Percentiles rank a stretch among this genome's conserved stretches.
Conservation (phyloP, 37 sponge, comb jelly and placozoan species). For the Tethya wilhelma region DNA sequence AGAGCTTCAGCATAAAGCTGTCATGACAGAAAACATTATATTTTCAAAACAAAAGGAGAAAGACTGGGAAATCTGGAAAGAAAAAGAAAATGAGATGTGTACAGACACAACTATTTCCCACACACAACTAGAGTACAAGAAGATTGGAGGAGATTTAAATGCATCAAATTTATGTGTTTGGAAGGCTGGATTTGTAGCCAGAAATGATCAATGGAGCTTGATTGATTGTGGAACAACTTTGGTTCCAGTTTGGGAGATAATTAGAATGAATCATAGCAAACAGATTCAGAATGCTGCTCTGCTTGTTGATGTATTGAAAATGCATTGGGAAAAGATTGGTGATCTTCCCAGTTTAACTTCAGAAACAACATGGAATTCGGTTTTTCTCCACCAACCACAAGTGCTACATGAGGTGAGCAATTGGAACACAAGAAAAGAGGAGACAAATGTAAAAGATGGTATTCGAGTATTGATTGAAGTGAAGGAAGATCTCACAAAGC, state of each 20-base stretch:
- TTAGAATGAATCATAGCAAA: constrained; percentile 7
- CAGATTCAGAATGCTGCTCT: background rate
- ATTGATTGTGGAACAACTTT: constrained; percentile 8
- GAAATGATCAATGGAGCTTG: background rate
- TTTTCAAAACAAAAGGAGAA: too few relatives aligned
- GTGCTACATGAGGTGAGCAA: background rate
- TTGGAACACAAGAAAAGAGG: background rate
- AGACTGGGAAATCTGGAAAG: too few relatives aligned
- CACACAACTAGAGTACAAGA: background rate
- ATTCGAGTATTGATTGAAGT: background rate
- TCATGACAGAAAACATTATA: background rate
- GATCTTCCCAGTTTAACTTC: too few relatives aligned
- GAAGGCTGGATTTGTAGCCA: constrained; percentile 15
- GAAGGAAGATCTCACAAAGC: background rate
- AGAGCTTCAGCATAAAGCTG: constrained; percentile 1
- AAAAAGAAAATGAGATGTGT: background rate
- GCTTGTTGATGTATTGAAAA: constrained; percentile 9
- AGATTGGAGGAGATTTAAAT: background rate
- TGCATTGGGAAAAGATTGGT: too few relatives aligned
- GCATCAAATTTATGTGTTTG: background rate
- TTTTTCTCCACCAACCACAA: too few relatives aligned
- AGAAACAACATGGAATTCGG: too few relatives aligned
- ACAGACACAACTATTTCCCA: background rate
- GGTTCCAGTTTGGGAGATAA: constrained; percentile 30
- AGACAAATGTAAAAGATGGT: background rate